Evolutionary conservation across 2,888 invertebrate species (phyloP).

Genomic region (Drosophila borborema): DNA sequence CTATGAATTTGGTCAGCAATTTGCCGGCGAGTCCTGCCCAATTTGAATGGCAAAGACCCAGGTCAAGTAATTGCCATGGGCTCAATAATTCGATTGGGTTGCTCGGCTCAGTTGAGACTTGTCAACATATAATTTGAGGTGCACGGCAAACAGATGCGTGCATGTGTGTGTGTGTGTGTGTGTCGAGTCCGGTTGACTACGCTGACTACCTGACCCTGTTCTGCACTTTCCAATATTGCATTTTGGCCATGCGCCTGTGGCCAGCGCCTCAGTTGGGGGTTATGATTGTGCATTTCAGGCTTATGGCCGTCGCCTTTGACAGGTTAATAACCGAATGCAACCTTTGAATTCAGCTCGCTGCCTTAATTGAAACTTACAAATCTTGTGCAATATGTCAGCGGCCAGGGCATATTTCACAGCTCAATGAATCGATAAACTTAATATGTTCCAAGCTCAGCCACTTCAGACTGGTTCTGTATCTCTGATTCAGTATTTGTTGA

Average conservation of each 20-base stretch:
- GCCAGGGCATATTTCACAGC: constrained; percentile 17
- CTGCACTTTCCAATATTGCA: constrained; percentile 28
- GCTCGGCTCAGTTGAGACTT: neutral
- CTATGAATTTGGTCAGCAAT: constrained; percentile 7
- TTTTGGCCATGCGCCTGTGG: constrained; percentile 15
- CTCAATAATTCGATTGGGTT: constrained; percentile 43
- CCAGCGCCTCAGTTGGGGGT: neutral
- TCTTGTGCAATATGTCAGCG: constrained; percentile 6
- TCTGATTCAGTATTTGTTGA: neutral
- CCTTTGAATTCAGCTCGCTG: constrained; percentile 11
- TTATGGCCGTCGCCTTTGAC: constrained; percentile 30
- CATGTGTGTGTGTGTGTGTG: neutral
- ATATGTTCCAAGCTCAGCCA: neutral
- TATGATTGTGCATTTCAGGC: constrained; percentile 10
- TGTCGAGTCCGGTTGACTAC: neutral
- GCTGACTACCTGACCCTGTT: constrained; percentile 4
- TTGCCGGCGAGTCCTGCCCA: constrained; percentile 1
- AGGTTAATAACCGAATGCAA: constrained; percentile 14
- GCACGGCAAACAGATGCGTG: constrained; percentile 8
- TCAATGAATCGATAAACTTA: constrained; percentile 11
- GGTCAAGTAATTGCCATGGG: constrained; percentile 33
- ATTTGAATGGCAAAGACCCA: constrained; percentile 4
- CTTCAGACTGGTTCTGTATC: neutral
- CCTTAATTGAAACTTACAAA: constrained; percentile 31
- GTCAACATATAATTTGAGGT: constrained; percentile 24